Percentiles rank a stretch among this genome's conserved stretches.
These are phyloP conservation scores for Melanchra persicariae DNA, from an alignment of 2,888 invertebrate genomes.

Conservation along the genomic window DNA sequence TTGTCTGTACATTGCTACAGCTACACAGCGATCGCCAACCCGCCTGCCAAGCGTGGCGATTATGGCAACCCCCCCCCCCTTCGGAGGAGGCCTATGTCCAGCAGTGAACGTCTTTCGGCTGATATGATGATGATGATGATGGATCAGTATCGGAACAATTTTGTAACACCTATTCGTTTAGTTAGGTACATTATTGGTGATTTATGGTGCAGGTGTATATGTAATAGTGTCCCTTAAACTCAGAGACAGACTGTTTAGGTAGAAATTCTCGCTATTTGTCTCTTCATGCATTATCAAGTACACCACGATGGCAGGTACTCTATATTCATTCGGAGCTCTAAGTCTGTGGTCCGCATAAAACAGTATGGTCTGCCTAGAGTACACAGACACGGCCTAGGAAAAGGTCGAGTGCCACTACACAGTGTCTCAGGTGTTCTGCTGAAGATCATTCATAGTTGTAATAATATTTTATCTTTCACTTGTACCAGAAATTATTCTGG, in stretches of 20 bases:
- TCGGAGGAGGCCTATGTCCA: too few relatives aligned
- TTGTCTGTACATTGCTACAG: too few relatives aligned
- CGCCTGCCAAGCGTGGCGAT: too few relatives aligned
- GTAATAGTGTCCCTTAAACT: too few relatives aligned
- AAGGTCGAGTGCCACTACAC: constrained; percentile 25
- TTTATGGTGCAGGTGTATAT: too few relatives aligned
- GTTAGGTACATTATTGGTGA: too few relatives aligned
- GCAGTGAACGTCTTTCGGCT: too few relatives aligned
- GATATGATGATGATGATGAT: too few relatives aligned
- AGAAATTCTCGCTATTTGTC: not conserved
- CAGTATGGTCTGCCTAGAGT: not conserved
- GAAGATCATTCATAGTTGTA: constrained; percentile 14
- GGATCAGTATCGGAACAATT: too few relatives aligned
- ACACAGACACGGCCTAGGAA: not conserved
- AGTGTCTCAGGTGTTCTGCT: constrained; percentile 25
- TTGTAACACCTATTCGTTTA: too few relatives aligned
- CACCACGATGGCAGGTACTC: not conserved
- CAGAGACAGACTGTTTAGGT: not conserved
- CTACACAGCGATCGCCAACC: too few relatives aligned
- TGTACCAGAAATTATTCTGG: not conserved
- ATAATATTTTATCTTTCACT: constrained; percentile 6
- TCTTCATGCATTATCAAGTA: constrained; percentile 7
- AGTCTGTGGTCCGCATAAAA: not conserved
- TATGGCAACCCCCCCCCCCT: too few relatives aligned
- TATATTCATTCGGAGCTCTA: not conserved